phyloP scores from a whole-genome alignment of 2,888 invertebrate genomes.

The Anarsia innoxiella region DNA sequence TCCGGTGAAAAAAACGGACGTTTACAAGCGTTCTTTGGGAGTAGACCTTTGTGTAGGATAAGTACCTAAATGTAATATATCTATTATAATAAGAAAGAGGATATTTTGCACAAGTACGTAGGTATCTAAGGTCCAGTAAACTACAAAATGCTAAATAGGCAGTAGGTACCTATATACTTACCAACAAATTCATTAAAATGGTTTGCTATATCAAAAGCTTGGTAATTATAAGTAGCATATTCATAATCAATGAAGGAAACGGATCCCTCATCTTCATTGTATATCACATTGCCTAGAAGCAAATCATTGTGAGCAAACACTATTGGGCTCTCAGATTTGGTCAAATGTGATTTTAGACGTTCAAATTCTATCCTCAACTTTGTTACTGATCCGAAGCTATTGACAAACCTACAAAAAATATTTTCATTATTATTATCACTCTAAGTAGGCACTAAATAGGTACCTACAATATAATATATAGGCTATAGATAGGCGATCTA shows the following conservation, averaged over 20 bases:
- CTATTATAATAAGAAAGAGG: too few relatives aligned
- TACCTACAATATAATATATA: not conserved
- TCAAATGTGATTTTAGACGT: slow-evolving; percentile 77
- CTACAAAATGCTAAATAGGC: too few relatives aligned
- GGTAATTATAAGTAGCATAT: slow-evolving; percentile 95
- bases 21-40: too few relatives aligned
- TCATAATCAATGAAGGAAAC: slow-evolving; percentile 98
- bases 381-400: slow-evolving; percentile 78
- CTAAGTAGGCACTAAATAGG: not conserved
- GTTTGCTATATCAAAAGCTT: slow-evolving; percentile 97
- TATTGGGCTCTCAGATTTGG: slow-evolving; percentile 80
- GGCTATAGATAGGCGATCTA: too few relatives aligned
- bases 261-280: slow-evolving; percentile 78
- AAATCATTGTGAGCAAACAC: slow-evolving; percentile 99
- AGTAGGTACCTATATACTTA: too few relatives aligned
- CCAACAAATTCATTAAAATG: slow-evolving; percentile 99
- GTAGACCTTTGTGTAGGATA: too few relatives aligned
- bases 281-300: slow-evolving; percentile 94
- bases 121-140: too few relatives aligned
- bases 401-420: slow-evolving; percentile 77
- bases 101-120: too few relatives aligned
- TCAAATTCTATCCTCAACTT: slow-evolving; percentile 82
- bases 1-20: too few relatives aligned
- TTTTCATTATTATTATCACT: slow-evolving; percentile 6
- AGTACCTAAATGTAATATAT: too few relatives aligned